Evolutionary conservation across 1,140 invertebrate genomes (phyloP).

Genomic region (Drosophila elegans): DNA sequence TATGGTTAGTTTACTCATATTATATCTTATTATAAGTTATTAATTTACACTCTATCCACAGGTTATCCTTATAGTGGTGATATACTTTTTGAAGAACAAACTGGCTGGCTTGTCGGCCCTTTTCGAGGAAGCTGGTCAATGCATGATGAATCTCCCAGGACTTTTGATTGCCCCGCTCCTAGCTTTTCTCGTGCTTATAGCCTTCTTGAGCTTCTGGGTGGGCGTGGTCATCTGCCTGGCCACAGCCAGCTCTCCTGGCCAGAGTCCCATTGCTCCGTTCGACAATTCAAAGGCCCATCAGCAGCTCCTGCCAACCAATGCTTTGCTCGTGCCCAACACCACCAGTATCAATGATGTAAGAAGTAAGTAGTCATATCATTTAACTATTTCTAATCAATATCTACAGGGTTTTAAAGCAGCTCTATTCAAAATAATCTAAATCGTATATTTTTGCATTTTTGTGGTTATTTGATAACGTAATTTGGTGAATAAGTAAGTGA

Average conservation of each 20-base stretch:
- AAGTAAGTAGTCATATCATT: conserved; percentile 49
- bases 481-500: conserved; percentile 54
- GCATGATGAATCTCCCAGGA: conserved; percentile 92
- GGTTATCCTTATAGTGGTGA: conserved; percentile 92
- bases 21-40: background rate
- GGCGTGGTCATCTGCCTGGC: conserved; percentile 90
- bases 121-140: conserved; percentile 95
- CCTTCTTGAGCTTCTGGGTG: conserved; percentile 95
- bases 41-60: conserved; percentile 84
- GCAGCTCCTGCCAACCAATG: conserved; percentile 43
- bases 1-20: conserved; percentile 52
- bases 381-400: background rate
- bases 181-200: conserved; percentile 91
- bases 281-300: conserved; percentile 61
- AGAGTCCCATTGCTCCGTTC: conserved; percentile 76
- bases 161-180: conserved; percentile 94
- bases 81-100: conserved; percentile 92
- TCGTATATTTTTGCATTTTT: conserved; percentile 31
- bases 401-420: background rate
- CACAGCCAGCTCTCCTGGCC: conserved; percentile 86
- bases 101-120: conserved; percentile 92
- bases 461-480: conserved; percentile 11
- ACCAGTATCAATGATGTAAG: conserved; percentile 35
- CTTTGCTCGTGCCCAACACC: conserved; percentile 43
- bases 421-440: conserved; percentile 19